Conservation (phyloP, 2,113 vertebrate genomes). For the Anoplopoma fimbria region DNA sequence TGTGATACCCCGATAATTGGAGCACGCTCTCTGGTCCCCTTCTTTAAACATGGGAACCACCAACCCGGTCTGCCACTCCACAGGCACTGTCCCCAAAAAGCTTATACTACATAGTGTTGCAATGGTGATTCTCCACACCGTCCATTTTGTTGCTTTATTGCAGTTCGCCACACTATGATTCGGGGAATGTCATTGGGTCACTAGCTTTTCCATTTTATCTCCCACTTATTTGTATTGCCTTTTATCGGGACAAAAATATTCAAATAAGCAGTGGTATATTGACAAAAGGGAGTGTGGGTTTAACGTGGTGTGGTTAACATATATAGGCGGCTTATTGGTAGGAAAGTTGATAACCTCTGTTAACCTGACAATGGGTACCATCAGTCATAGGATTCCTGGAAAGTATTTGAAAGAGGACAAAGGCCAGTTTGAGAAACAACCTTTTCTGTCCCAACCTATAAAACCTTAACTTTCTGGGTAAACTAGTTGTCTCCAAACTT, state of each 20-base stretch:
- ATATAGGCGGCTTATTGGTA: neutral
- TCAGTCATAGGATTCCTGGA: neutral
- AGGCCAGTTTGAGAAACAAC: neutral
- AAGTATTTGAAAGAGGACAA: neutral
- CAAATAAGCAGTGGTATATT: neutral
- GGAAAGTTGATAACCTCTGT: neutral
- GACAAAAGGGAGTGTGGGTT: neutral
- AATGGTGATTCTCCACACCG: neutral
- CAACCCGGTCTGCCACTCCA: no score
- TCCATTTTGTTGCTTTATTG: neutral
- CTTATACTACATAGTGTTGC: neutral
- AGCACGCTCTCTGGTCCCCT: no score
- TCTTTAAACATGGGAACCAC: no score
- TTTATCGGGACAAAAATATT: neutral
- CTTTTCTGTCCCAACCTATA: neutral
- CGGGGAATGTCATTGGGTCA: neutral
- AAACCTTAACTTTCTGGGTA: neutral
- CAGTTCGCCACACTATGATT: neutral
- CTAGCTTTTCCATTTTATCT: neutral
- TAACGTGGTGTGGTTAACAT: neutral
- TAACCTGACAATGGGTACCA: neutral
- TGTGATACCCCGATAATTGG: no score
- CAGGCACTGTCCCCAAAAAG: neutral
- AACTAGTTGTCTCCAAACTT: neutral
- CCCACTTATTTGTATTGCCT: neutral